These are phyloP conservation scores for Eilema depressum DNA, from an alignment of 2,888 invertebrate species.

Conservation along the genomic window DNA sequence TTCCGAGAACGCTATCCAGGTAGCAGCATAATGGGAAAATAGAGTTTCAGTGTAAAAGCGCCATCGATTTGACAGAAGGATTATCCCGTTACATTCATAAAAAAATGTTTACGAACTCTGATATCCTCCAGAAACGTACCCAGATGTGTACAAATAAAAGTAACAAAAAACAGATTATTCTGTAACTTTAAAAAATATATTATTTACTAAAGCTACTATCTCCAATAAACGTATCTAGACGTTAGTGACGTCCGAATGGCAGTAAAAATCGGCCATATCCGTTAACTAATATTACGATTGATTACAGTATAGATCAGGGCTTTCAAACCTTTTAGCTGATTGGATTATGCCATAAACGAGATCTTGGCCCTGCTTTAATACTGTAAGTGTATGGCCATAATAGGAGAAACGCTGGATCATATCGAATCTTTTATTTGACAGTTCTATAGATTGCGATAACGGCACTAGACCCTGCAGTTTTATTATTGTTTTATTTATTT, in stretches of 20 bases:
- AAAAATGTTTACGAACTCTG: not conserved
- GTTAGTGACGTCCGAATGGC: conserved; percentile 24
- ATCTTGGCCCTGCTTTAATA: conserved; percentile 46
- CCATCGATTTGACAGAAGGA: too few species aligned
- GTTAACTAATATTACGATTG: conserved; percentile 49
- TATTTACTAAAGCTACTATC: not conserved
- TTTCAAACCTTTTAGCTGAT: conserved; percentile 52
- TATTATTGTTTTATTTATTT: not conserved
- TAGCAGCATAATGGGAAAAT: too few species aligned
- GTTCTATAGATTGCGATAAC: conserved; percentile 10
- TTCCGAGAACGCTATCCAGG: too few species aligned
- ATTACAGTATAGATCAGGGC: conserved; percentile 51
- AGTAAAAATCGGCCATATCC: conserved; percentile 41
- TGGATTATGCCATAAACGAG: conserved; percentile 49
- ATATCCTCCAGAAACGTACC: not conserved
- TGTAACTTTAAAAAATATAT: not conserved
- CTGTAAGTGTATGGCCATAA: conserved; percentile 34
- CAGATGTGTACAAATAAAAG: not conserved
- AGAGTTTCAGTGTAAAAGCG: too few species aligned
- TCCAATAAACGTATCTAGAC: conserved; percentile 23
- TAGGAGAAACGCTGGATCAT: conserved; percentile 45
- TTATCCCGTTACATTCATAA: not conserved
- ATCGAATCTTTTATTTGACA: conserved; percentile 27
- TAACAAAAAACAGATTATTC: not conserved
- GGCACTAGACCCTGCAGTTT: not conserved